Evolutionary conservation across 92 coral and sea anemone species (phyloP), one percentile per base, ranked within the genome.

Genomic region (Anthopleura xanthogrammica): DNA sequence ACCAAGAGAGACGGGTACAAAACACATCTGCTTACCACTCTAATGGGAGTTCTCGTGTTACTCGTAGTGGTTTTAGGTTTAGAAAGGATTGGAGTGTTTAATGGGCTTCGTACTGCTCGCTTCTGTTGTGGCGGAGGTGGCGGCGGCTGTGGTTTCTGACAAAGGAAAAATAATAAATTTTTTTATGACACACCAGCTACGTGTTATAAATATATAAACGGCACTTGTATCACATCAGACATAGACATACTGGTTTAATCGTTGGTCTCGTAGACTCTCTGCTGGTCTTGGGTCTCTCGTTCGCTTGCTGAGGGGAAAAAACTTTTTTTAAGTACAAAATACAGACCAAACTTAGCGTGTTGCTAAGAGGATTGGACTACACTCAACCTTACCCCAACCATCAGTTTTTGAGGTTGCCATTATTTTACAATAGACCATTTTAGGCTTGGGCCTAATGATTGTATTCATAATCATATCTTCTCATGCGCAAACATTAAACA

Each of bases 141-240:
- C 39, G 77, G 40, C 3, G 43, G 76, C 60, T 86, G 84, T 64
- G 85, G 85, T 79, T 75, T 50, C 14, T 40, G 54, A 57, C 19
- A 55, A 41, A 60, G 19, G 9, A 36, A 74, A 73, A 39, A 29
- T 20, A 55, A 41, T 46, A 46, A 46, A 2, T 2, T 9, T 46
- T 46, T 46, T 46, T 46, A 46, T 46, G 50, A 9, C 50, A 46
- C 50, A 9, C 50, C 9, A 9, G 40, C 77, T 41, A 54, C 11
- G 58, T 13, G 3, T 2, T 54, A 54, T 13, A 54, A 11, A 54
- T 54, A 54, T 6, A 54, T 8, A 54, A 2, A 54, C 58, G 58
- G 58, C 16, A 14, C 58, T 11, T 54, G 50, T 46, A 46, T 46
- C 5, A 46, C 50, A 46, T 29, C 36, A 29, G 36, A 0, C 36